Base-by-base conservation (phyloP, 2,113 vertebrate genomes). In the Hypanus sabinus region DNA sequence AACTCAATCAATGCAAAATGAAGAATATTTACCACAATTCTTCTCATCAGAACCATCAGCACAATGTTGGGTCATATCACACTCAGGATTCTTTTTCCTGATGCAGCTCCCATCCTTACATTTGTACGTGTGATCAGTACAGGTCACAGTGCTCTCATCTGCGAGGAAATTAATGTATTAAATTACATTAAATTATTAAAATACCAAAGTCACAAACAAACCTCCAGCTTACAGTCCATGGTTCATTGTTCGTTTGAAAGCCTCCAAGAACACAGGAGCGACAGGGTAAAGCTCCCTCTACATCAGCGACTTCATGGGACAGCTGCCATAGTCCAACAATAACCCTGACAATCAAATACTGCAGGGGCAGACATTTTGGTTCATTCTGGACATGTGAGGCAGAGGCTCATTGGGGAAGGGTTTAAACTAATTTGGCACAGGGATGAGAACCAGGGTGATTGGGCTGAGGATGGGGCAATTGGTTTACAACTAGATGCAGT, bases 61-160 rank as follows among this genome's bases (percentile, higher is more conserved):
- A 0, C 98, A 99, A 96, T 99, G 98, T 5, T 0, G 0, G 27
- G 79, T 94, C 10, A 96, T 97, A 0, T 99, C 98, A 0, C 98
- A 99, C 92, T 98, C 97, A 0, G 98, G 98, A 96, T 98, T 98
- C 94, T 95, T 94, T 95, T 98, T 99, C 95, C 36, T 97, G 95
- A 99, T 73, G 94, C 98, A 99, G 57, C 0, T 91, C 0, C 96
- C 95, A 0, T 95, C 96, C 27, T 95, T 96, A 95, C 98, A 99
- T 83, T 94, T 97, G 94, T 97, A 99, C 0, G 96, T 98, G 80
- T 96, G n/a, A 0, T 96, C 94, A 0, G 96, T 97, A 95, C 98
- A 99, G 70, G 60, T 0, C 0, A 97, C 70, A 0, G 2, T 22
- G 0, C 93, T 0, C 0, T 33, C 83, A 16, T 70, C 95, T 3